Conservation (phyloP, 1,140 invertebrate species). For the Achatina immaculata region DNA sequence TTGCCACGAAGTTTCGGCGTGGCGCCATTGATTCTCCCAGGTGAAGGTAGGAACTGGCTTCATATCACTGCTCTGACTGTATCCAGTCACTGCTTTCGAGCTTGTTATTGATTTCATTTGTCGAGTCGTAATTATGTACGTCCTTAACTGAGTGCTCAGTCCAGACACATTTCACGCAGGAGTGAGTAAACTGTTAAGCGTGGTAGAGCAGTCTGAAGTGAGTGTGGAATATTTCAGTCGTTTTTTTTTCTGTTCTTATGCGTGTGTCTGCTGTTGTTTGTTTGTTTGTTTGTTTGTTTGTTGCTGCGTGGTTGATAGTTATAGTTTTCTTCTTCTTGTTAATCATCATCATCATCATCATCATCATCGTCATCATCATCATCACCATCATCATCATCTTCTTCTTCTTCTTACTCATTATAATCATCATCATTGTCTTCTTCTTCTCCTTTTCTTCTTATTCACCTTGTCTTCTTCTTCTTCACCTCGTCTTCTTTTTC, state of each 20-base stretch:
- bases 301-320: too few species aligned
- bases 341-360: too few species aligned
- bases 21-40: background rate
- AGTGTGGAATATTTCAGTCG: too few species aligned
- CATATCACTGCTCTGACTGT: background rate
- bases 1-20: too few species aligned
- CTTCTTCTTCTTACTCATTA: background rate
- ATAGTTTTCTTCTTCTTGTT: too few species aligned
- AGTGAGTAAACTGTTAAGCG: background rate
- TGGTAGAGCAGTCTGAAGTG: too few species aligned
- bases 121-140: background rate
- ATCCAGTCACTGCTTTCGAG: background rate
- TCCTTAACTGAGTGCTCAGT: background rate
- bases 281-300: too few species aligned
- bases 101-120: conserved; percentile 6
- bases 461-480: background rate
- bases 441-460: conserved; percentile 2
- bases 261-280: too few species aligned
- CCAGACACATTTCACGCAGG: background rate
- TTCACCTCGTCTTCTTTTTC: conserved; percentile 19
- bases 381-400: too few species aligned
- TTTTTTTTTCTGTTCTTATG: too few species aligned
- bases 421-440: too few species aligned
- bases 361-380: too few species aligned
- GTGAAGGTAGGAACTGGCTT: background rate